phyloP scores from a whole-genome alignment of 2,888 invertebrate genomes.

The Leptinotarsa juncta region DNA sequence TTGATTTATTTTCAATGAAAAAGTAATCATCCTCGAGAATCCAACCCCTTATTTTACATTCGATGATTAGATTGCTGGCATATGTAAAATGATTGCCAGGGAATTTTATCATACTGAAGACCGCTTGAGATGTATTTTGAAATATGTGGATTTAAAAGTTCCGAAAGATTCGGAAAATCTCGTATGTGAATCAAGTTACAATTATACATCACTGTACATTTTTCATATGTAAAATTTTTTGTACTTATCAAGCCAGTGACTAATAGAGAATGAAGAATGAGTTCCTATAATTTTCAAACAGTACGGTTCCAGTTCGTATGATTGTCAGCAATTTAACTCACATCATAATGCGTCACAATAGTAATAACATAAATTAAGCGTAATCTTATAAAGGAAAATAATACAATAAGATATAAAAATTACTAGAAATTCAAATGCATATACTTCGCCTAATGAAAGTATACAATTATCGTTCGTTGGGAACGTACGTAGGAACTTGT shows the following conservation, averaged over 20 bases:
- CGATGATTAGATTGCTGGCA: too few species aligned
- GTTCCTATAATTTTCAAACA: constrained; percentile 19
- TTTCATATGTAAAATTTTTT: not conserved
- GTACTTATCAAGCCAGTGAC: not conserved
- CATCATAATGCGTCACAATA: constrained; percentile 39
- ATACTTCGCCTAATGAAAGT: constrained; percentile 53
- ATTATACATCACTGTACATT: not conserved
- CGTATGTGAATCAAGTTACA: too few species aligned
- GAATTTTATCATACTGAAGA: too few species aligned
- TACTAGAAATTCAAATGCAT: constrained; percentile 52
- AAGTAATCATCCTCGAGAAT: too few species aligned
- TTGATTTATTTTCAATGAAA: too few species aligned
- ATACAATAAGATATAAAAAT: constrained; percentile 46
- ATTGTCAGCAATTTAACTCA: constrained; percentile 21
- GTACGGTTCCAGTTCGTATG: constrained; percentile 17
- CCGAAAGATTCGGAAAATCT: too few species aligned
- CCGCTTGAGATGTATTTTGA: not conserved
- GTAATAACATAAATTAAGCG: constrained; percentile 43
- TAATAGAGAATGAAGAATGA: constrained; percentile 8
- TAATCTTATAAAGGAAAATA: constrained; percentile 42
- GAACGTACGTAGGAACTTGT: constrained; percentile 45
- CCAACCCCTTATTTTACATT: too few species aligned
- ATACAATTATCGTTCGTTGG: constrained; percentile 52
- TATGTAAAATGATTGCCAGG: too few species aligned
- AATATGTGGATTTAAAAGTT: not conserved